Evolutionary conservation across 2,888 invertebrate genomes (phyloP).

Genomic region (Prenolepis imparis): DNA sequence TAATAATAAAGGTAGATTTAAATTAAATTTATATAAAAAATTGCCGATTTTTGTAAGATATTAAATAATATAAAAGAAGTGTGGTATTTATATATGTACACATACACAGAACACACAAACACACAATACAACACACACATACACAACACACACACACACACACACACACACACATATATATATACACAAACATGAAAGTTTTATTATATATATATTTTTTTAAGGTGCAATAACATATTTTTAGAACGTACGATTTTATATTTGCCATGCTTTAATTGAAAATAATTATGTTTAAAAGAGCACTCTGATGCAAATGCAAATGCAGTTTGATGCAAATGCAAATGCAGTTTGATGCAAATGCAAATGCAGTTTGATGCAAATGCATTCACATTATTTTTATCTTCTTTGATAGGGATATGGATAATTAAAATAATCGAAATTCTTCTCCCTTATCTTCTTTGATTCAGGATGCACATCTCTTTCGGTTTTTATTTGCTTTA

Average conservation of each 20-base stretch:
- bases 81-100: too few relatives aligned
- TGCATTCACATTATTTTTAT: not conserved
- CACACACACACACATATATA: too few relatives aligned
- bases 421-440: conserved; percentile 36
- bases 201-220: not conserved
- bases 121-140: too few relatives aligned
- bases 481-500: not conserved
- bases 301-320: not conserved
- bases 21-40: not conserved
- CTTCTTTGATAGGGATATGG: conserved; percentile 58
- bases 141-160: too few relatives aligned
- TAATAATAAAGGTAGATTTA: conserved; percentile 42
- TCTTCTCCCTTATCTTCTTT: too few relatives aligned
- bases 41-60: not conserved
- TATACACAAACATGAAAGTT: not conserved
- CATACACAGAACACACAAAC: too few relatives aligned
- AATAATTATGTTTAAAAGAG: not conserved
- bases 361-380: not conserved
- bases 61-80: not conserved
- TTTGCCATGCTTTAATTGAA: not conserved
- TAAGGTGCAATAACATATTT: not conserved
- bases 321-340: not conserved
- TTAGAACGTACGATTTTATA: not conserved
- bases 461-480: too few relatives aligned
- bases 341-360: not conserved